phyloP scores from a whole-genome alignment of 2,797 vertebrate genomes.

The Xenopus petersii region DNA sequence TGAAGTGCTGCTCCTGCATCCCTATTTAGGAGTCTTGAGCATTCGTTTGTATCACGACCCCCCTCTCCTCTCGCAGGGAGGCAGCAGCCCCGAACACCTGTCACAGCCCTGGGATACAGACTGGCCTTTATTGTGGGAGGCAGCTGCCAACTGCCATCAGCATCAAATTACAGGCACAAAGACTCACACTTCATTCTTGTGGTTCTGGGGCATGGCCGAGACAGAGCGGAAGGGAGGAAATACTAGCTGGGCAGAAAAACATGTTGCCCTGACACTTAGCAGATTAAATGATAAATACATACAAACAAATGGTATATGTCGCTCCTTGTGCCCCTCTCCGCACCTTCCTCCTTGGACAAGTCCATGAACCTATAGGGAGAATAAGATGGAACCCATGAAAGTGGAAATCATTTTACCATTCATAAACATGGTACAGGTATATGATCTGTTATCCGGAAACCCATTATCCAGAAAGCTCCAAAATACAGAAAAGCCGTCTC shows the following conservation, averaged over 20 bases:
- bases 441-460: too few relatives aligned
- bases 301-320: not conserved
- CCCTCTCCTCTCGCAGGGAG: conserved; percentile 18
- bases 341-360: too few relatives aligned
- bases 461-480: too few relatives aligned
- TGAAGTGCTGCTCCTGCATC: not conserved
- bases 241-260: not conserved
- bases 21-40: conserved; percentile 32
- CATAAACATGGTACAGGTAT: too few relatives aligned
- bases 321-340: too few relatives aligned
- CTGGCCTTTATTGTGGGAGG: conserved; percentile 73
- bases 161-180: conserved; percentile 82
- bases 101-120: conserved; percentile 78
- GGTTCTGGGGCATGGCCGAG: conserved; percentile 8
- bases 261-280: not conserved
- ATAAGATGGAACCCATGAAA: too few relatives aligned
- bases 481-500: too few relatives aligned
- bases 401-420: too few relatives aligned
- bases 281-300: not conserved
- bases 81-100: conserved; percentile 77
- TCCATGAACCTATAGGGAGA: too few relatives aligned
- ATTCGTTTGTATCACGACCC: conserved; percentile 27
- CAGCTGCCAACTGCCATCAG: conserved; percentile 79
- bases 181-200: conserved; percentile 48
- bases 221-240: conserved; percentile 1